These are phyloP conservation scores for Pavo muticus DNA, from an alignment of 2,113 vertebrate species.

Conservation along the genomic window DNA sequence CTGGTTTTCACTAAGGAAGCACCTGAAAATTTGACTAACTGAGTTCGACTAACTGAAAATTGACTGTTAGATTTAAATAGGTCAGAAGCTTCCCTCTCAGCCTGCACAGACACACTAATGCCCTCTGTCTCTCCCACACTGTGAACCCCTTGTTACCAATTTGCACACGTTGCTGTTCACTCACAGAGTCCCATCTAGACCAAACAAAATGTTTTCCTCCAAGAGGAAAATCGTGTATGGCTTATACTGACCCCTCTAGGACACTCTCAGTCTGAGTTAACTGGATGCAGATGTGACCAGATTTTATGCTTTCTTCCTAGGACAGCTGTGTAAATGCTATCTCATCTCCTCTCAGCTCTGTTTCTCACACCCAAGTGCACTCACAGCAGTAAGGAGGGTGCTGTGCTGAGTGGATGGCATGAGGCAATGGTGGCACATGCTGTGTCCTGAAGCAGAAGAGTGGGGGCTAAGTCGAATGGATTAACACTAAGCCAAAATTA, in stretches of 20 bases:
- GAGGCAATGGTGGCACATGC: accelerated
- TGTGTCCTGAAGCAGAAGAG: not conserved
- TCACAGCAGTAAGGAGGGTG: accelerated
- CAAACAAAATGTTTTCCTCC: not conserved
- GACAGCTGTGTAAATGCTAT: accelerated
- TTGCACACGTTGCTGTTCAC: not conserved
- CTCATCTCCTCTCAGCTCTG: not conserved
- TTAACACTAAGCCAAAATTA: not conserved
- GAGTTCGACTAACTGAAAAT: not conserved
- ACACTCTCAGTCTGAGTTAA: not conserved
- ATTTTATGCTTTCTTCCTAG: not conserved
- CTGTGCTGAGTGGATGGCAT: not conserved
- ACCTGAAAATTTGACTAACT: not conserved
- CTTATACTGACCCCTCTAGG: not conserved
- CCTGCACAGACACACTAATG: not conserved
- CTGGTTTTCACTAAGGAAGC: not conserved
- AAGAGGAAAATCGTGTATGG: not conserved
- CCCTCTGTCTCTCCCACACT: not conserved
- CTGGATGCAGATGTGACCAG: not conserved
- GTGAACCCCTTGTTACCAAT: not conserved
- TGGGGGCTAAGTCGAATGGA: not conserved
- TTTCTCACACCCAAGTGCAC: not conserved
- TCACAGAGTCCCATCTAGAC: not conserved
- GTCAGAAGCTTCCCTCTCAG: not conserved
- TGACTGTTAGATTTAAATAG: not conserved